Conservation (phyloP, 1,140 invertebrate genomes). For the Triops longicaudatus region DNA sequence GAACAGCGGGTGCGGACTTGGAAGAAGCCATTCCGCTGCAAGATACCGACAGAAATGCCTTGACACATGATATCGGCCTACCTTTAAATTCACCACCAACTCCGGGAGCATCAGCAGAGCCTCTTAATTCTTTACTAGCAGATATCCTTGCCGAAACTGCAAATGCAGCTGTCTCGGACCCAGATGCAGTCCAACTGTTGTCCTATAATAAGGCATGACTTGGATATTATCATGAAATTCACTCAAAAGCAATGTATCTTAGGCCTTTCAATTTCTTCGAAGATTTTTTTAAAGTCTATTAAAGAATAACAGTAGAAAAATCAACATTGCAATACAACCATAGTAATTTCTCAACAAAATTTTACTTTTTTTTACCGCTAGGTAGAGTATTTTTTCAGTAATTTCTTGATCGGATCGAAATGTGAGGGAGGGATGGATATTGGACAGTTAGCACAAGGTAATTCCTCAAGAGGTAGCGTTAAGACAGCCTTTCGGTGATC, state of each 20-base stretch:
- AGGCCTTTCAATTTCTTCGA: background rate
- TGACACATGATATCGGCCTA: background rate
- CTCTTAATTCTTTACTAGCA: background rate
- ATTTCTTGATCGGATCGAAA: slow-evolving; percentile 12
- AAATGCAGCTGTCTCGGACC: background rate
- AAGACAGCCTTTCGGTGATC: background rate
- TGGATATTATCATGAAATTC: background rate
- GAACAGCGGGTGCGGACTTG: background rate
- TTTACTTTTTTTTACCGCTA: background rate
- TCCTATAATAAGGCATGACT: slow-evolving; percentile 18
- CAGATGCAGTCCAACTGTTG: slow-evolving; percentile 19
- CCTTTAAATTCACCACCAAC: slow-evolving; percentile 18
- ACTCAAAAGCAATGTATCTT: background rate
- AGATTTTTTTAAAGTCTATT: background rate
- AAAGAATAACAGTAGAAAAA: background rate
- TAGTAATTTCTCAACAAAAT: too few relatives aligned
- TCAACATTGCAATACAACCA: background rate
- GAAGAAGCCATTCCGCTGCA: background rate
- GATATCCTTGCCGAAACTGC: slow-evolving; percentile 5
- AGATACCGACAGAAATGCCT: background rate
- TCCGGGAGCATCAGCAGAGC: background rate
- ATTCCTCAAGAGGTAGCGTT: background rate
- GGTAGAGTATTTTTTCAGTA: background rate
- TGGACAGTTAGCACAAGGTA: slow-evolving; percentile 16
- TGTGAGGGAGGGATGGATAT: background rate